Evolutionary conservation across 2,113 vertebrate genomes (phyloP).

Genomic region (Gymnobelideus leadbeateri): DNA sequence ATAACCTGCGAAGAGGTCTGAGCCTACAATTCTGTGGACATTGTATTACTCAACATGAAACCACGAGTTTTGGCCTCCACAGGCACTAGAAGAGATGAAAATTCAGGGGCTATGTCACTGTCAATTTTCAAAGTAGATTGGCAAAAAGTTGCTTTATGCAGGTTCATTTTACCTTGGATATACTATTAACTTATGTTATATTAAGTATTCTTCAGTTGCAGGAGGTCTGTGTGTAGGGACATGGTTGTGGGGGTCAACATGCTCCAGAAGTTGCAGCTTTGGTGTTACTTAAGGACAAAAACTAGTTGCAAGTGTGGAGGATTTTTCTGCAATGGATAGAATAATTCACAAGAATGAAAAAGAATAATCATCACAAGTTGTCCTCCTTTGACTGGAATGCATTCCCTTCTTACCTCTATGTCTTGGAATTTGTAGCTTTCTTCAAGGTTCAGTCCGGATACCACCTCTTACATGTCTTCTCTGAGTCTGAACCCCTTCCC

Average conservation of each 20-base stretch:
- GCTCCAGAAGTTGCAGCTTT: background rate
- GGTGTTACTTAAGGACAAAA: background rate
- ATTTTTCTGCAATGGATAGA: background rate
- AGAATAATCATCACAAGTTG: background rate
- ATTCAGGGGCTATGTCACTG: background rate
- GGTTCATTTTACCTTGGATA: background rate
- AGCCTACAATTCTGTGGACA: background rate
- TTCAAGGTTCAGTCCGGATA: background rate
- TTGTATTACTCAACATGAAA: background rate
- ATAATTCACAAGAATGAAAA: background rate
- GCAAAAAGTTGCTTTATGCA: background rate
- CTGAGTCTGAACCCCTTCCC: background rate
- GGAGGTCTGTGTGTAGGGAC: background rate
- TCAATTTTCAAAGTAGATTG: background rate
- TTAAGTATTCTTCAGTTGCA: background rate
- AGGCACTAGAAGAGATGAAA: background rate
- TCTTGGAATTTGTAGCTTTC: background rate
- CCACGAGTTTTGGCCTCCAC: background rate
- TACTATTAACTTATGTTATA: background rate
- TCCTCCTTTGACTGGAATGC: no score
- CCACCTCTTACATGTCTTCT: background rate
- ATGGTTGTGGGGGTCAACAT: background rate
- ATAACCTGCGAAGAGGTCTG: slow-evolving; percentile 35
- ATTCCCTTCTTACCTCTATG: background rate
- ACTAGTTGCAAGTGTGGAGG: background rate